A percentile compares a stretch with the other conserved stretches of the same genome.
Conservation (phyloP, 2,888 invertebrate genomes). For the Lacanobia wlatinum region DNA sequence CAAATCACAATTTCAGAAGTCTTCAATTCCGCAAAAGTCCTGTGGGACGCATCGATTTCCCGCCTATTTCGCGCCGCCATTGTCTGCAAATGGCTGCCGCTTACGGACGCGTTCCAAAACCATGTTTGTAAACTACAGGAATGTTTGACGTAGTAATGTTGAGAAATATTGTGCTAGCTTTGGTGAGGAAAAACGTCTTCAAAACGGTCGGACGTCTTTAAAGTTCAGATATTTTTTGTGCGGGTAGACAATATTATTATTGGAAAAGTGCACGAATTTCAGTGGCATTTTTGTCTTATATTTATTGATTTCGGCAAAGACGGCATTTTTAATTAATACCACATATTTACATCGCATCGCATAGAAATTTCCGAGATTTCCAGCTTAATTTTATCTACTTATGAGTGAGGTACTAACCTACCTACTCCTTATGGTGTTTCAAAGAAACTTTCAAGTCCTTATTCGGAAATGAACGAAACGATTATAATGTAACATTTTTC, state of each 20-base stretch:
- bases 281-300: neutral
- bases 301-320: neutral
- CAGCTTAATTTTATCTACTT: neutral
- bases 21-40: constrained; percentile 76
- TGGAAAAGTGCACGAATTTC: neutral
- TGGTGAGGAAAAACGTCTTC: constrained; percentile 62
- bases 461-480: too few relatives aligned
- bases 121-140: constrained; percentile 71
- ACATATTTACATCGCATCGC: neutral
- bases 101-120: constrained; percentile 80
- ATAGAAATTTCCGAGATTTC: neutral
- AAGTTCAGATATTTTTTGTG: neutral
- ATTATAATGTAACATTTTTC: neutral
- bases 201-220: constrained; percentile 7
- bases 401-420: neutral
- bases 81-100: constrained; percentile 87
- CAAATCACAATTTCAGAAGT: constrained; percentile 15
- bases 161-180: constrained; percentile 75
- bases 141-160: constrained; percentile 77
- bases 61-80: constrained; percentile 78
- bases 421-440: too few relatives aligned
- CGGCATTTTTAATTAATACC: neutral
- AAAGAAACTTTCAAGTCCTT: too few relatives aligned
- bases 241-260: neutral
- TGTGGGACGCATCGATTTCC: constrained; percentile 77